Base-by-base conservation (phyloP, 2,797 vertebrate species). In the Streptopelia turtur region DNA sequence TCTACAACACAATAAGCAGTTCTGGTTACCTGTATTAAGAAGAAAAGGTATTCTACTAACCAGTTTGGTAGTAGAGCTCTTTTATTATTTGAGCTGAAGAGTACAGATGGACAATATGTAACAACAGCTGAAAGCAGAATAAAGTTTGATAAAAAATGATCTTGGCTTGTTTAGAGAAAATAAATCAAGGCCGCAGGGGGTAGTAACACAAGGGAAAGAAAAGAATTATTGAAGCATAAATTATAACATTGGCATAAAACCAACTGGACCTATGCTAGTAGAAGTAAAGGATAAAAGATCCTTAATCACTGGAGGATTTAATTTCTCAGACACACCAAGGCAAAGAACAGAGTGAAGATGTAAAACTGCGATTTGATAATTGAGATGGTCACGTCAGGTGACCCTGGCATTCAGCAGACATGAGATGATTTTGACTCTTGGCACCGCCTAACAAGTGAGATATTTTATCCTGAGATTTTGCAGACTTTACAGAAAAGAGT, bases 91-190 rank as follows among this genome's bases (percentile, higher is more conserved):
- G 41, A 88, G 24, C 33, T 59, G 69, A 88, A 72, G 24, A 78
- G 9, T 69, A 81, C 22, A 84, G 37, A 76, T 72, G 30, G 27
- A 88, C 43, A 69, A 59, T 65, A 69, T 20, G 11, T 55, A 86
- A 81, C 47, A 74, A 70, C 41, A 69, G 37, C 55, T 86, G 80
- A 93, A 90, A 35, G 53, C 65, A 90, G 61, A 94, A 90, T 78
- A 64, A 93, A 50, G 72, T 88, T 87, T 83, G 69, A 90, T 50
- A 79, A 81, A 89, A 89, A 50, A 86, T 35, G 1, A 69, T 55
- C 77, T 89, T 92, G 91, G 50, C 91, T 93, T 95, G 47, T 86
- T 91, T 82, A 56, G 47, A 89, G 74, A 93, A 92, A 95, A 94
- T 60, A 95, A 87, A 90, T 86, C 70, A 76, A 70, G 35, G 70